Conservation (phyloP, 2,113 vertebrate genomes). For the Bambusicola thoracicus region DNA sequence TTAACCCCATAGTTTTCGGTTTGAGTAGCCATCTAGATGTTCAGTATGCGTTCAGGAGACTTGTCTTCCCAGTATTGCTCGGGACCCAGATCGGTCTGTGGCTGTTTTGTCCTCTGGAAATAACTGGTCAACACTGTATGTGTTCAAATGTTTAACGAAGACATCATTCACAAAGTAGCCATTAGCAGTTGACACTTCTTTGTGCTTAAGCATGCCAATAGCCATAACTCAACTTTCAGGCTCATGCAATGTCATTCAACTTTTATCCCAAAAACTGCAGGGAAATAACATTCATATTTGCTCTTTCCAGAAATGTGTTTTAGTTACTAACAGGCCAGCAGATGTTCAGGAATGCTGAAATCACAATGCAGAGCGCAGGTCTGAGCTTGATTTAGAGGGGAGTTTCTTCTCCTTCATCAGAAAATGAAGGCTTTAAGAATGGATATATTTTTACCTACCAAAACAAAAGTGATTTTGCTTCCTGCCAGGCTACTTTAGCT, state of each 20-base stretch:
- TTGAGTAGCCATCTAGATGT: neutral
- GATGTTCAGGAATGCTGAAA: neutral
- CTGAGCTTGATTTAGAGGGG: neutral
- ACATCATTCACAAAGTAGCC: neutral
- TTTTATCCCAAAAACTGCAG: neutral
- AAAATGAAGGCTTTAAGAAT: neutral
- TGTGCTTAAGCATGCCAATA: neutral
- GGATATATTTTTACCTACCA: neutral
- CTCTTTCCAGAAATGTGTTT: conserved; percentile 1
- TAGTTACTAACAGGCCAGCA: neutral
- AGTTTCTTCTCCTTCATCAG: neutral
- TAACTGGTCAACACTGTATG: neutral
- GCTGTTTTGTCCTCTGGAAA: neutral
- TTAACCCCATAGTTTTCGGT: conserved; percentile 71
- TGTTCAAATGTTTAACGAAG: neutral
- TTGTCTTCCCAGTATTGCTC: neutral
- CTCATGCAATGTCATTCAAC: neutral
- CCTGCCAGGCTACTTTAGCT: neutral
- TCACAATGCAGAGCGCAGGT: neutral
- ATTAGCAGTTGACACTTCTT: neutral
- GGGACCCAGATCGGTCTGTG: neutral
- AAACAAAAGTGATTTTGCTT: neutral
- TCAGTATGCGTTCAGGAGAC: neutral
- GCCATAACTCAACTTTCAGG: neutral
- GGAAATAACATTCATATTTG: neutral